Evolutionary conservation across 2,113 vertebrate genomes (phyloP), one percentile per base, ranked within the genome.

Genomic region (Seriola aureovittata): DNA sequence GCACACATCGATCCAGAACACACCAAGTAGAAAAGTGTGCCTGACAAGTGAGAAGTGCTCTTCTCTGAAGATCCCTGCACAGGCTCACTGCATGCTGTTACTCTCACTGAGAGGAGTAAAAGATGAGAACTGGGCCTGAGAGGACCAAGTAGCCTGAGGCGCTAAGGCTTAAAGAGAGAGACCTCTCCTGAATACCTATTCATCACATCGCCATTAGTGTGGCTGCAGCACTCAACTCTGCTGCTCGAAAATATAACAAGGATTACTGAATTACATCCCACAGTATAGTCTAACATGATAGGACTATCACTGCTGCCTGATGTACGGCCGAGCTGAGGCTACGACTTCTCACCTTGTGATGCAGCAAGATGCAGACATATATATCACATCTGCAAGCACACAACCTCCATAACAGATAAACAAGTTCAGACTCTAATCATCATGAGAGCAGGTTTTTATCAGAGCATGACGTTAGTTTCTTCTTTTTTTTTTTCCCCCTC

Each of bases 151-250:
- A 84, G 90, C 92, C 88, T 21, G 84, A 90, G 87, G 93, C 91
- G 67, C 72, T 71, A 70, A 65, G 84, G 74, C 88, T 79, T 79
- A 90, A 88, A 91, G 86, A 92, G 88, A 86, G 85, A 84, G 88
- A 92, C 80, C 82, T 81, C 85, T 85, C 54, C 83, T 91, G 93
- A 93, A 91, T 90, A 92, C 86, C 89, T 93, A 92, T 93, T 94
- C 91, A 92, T 92, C 89, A 88, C 75, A 79, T 84, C 78, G 54
- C 90, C 83, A 89, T 92, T 93, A 91, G 82, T 75, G 89, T 78
- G 72, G 85, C 80, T 80, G 83, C 82, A 85, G 74, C 83, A 81
- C 82, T 89, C 79, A 52, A 64, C 71, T 78, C 57, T 60, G 71
- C 70, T 52, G 69, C 83, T 90, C 67, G 72, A 62, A 89, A 91